Base-by-base conservation (phyloP, 64 coral and sea anemone species). In the Montipora sp. region DNA sequence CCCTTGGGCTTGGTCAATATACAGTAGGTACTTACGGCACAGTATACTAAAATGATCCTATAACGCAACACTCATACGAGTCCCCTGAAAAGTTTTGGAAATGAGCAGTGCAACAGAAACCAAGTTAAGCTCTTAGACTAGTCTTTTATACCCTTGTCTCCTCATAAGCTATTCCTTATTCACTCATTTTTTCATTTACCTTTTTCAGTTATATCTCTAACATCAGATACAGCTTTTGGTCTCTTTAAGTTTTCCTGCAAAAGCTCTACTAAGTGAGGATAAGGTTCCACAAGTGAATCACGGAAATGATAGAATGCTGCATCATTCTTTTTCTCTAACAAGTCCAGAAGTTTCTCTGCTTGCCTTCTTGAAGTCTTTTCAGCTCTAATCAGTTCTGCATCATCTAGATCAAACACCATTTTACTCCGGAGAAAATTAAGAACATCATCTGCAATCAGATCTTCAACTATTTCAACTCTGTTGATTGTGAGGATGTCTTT, bases 361-460 rank as follows among this genome's bases (percentile, higher is more conserved):
- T 90, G 92, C 58, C 94, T 73, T 60, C 82, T 88, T 83, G 94
- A 63, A 0, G 94, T 99, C 14, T 80, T 94, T 53, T 96, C 98
- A 36, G 89, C 70, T 77, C 83, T 95, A 46, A 96, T 96, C 12
- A 96, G 83, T 60, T 99, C 94, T 77, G 43, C 59, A 81, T 99
- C 98, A 16, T 99, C 89, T 2, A 21, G 55, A 88, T 99, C 98
- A 94, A 99, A 99, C 8, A 99, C 94, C 78, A 94, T 90, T 76
- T 94, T 92, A 89, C 91, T 90, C 48, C 72, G 94, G n/a, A 99
- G 87, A 16, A 69, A 87, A 47, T 91, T 96, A 2, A 99, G 79
- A 14, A 99, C 92, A 88, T 99, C 98, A 51, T 94, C 89, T 3
- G 94, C 98, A n/a, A 99, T 86, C 1, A 99, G 86, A 80, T 99